A percentile compares a stretch with the other conserved stretches of the same genome.
These are phyloP conservation scores for Scaptomyza cyrtandrae DNA, from an alignment of 2,888 invertebrate species.

Conservation along the genomic window DNA sequence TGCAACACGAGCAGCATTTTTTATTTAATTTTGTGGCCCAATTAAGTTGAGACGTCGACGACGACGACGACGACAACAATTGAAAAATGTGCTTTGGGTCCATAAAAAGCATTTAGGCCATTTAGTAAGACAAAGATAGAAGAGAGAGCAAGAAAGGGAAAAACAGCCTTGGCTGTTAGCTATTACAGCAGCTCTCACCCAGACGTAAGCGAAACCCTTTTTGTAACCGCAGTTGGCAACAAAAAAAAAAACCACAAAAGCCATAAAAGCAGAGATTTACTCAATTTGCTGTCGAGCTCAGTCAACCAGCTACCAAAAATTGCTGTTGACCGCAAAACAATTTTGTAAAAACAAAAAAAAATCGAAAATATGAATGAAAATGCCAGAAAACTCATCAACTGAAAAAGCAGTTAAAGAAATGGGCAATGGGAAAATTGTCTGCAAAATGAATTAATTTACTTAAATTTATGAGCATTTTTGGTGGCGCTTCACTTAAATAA, in stretches of 20 bases:
- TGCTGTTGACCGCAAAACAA: slow-evolving; percentile 70
- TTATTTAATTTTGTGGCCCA: slow-evolving; percentile 73
- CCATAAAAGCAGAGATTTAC: slow-evolving; percentile 69
- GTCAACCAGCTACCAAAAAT: slow-evolving; percentile 39
- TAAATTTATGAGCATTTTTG: slow-evolving; percentile 40
- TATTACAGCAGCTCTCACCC: slow-evolving; percentile 44
- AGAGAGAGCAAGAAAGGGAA: neutral
- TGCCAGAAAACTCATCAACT: slow-evolving; percentile 51
- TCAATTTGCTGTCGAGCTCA: slow-evolving; percentile 44
- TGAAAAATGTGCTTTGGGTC: slow-evolving; percentile 66
- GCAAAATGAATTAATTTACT: slow-evolving; percentile 71
- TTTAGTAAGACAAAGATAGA: slow-evolving; percentile 25
- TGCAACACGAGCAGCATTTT: slow-evolving; percentile 68
- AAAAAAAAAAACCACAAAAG: slow-evolving; percentile 63
- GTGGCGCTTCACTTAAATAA: slow-evolving; percentile 46
- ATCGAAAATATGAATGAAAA: slow-evolving; percentile 48
- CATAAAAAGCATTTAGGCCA: slow-evolving; percentile 75
- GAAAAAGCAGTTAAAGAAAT: slow-evolving; percentile 4
- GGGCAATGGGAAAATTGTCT: slow-evolving; percentile 49
- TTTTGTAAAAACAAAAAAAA: slow-evolving; percentile 56
- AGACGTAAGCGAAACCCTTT: slow-evolving; percentile 52
- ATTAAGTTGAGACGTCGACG: slow-evolving; percentile 64
- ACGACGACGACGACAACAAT: slow-evolving; percentile 53
- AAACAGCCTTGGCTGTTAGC: neutral
- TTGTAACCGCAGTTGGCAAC: slow-evolving; percentile 48